Conservation (phyloP, 2,113 vertebrate species). For the Urocitellus parryii region DNA sequence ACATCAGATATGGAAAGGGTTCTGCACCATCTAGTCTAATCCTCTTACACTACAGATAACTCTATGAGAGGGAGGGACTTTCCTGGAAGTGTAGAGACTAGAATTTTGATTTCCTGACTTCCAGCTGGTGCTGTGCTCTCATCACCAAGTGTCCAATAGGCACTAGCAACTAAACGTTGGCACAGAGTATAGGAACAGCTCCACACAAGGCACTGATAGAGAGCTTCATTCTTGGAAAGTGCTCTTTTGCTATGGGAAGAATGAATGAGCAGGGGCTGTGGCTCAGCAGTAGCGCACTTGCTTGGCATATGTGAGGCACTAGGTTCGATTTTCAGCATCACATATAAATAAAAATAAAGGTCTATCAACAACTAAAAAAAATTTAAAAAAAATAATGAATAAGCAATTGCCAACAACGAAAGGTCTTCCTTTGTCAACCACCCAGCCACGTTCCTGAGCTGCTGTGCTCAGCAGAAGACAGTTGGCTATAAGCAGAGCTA, state of each 20-base stretch:
- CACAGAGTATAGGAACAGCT: background rate
- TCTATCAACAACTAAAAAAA: too few species aligned
- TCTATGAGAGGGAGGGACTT: too few species aligned
- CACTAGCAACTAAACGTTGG: background rate
- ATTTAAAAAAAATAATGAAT: background rate
- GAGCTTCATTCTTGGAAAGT: background rate
- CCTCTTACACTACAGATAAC: background rate
- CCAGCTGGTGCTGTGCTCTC: background rate
- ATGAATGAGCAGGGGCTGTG: background rate
- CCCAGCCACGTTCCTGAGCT: background rate
- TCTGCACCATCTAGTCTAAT: background rate
- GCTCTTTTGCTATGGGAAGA: background rate
- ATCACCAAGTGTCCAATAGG: background rate
- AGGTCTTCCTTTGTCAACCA: background rate
- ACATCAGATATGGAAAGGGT: background rate
- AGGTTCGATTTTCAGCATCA: too few species aligned
- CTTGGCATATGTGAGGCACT: too few species aligned
- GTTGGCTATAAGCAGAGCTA: background rate
- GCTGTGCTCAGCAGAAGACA: background rate
- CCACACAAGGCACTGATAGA: background rate
- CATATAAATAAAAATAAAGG: too few species aligned
- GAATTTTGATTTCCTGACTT: background rate
- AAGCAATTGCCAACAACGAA: background rate
- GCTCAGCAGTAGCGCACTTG: too few species aligned
- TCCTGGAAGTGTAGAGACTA: background rate